Percentiles rank a stretch among this genome's conserved stretches.
These are phyloP conservation scores for Sylvietta virens DNA, from an alignment of 2,113 vertebrate species.

Conservation along the genomic window DNA sequence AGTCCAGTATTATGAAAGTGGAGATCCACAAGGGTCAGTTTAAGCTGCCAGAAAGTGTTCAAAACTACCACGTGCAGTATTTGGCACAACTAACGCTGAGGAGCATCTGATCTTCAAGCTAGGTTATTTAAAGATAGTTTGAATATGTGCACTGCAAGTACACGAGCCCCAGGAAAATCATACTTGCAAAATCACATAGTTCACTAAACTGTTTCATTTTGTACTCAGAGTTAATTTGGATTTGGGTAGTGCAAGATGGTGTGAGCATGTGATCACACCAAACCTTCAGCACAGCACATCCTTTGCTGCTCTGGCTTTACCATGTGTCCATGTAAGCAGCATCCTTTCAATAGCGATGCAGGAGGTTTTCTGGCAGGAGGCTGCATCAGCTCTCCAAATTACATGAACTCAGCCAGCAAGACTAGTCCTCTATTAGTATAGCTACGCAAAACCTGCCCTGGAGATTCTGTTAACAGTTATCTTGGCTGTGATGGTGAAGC, in stretches of 20 bases:
- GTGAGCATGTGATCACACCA: accelerated
- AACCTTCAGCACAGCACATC: background rate
- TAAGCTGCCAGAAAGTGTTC: background rate
- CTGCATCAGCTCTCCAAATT: background rate
- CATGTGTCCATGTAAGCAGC: background rate
- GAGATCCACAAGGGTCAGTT: background rate
- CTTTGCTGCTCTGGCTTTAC: background rate
- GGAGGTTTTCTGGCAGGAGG: background rate
- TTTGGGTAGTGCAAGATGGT: background rate
- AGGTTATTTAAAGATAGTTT: background rate
- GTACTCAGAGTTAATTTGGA: background rate
- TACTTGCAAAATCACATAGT: background rate
- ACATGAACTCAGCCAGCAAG: background rate
- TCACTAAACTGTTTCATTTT: background rate
- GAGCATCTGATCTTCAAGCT: background rate
- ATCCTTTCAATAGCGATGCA: background rate
- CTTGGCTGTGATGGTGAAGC: background rate
- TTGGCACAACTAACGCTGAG: background rate
- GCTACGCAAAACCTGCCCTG: background rate
- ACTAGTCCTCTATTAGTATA: background rate
- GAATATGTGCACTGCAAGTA: background rate
- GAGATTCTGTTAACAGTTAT: background rate
- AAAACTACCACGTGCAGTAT: background rate
- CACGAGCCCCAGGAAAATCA: background rate
- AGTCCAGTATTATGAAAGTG: accelerated